Evolutionary conservation across 2,113 vertebrate genomes (phyloP).

Genomic region (Zapornia atra): DNA sequence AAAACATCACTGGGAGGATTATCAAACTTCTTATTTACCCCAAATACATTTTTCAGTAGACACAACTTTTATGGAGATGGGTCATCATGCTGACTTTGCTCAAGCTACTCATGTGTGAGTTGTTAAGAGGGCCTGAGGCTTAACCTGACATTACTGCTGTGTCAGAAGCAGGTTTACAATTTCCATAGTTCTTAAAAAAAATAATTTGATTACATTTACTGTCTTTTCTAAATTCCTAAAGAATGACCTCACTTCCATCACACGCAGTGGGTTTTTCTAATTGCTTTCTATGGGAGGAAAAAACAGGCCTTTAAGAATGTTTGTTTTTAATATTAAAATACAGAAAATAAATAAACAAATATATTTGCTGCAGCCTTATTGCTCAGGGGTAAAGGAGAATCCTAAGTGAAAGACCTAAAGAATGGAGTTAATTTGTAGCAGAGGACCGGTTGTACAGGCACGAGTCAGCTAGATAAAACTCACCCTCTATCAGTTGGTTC

Average conservation of each 20-base stretch:
- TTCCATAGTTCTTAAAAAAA: conserved; percentile 13
- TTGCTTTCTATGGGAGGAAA: not conserved
- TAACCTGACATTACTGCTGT: conserved; percentile 1
- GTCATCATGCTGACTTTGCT: conserved; percentile 17
- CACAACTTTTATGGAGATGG: not conserved
- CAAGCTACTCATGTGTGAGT: conserved; percentile 24
- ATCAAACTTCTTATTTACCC: conserved; percentile 21
- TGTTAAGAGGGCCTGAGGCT: conserved; percentile 33
- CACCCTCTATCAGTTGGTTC: not conserved
- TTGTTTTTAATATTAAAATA: conserved; percentile 51
- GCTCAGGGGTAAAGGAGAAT: not conserved
- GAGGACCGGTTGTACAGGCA: not conserved
- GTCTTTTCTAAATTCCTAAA: conserved; percentile 22
- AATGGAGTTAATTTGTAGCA: conserved; percentile 5
- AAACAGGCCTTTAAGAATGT: not conserved
- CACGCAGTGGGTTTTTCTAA: not conserved
- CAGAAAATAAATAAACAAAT: not conserved
- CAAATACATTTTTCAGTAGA: conserved; percentile 48
- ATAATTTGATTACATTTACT: conserved; percentile 32
- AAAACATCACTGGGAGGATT: conserved; percentile 17
- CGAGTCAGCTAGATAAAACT: not conserved
- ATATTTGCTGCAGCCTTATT: conserved; percentile 3
- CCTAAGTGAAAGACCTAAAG: not conserved
- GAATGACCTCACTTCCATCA: conserved; percentile 27
- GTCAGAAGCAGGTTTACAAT: conserved; percentile 50